Conservation (phyloP, 1,140 invertebrate species). For the Helicoverpa zea region DNA sequence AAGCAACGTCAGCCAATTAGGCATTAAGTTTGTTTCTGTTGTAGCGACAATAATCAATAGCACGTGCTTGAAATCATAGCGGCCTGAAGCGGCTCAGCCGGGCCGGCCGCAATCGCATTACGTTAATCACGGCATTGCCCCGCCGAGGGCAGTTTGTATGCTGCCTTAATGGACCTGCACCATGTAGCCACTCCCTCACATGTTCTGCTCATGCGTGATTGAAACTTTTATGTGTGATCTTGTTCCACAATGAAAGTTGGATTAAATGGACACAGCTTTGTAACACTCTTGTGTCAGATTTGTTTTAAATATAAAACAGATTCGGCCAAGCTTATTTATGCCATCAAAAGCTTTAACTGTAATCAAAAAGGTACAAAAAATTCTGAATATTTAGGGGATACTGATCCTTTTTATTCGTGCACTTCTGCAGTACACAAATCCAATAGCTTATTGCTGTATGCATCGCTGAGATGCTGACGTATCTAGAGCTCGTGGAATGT, state of each 20-base stretch:
- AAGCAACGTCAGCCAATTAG: constrained; percentile 36
- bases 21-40: constrained; percentile 40
- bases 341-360: background rate
- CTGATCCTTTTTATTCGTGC: background rate
- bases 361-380: background rate
- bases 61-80: constrained; percentile 50
- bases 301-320: background rate
- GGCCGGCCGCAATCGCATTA: constrained; percentile 56
- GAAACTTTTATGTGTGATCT: constrained; percentile 31
- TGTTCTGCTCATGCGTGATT: constrained; percentile 23
- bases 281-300: background rate
- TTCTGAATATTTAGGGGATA: background rate
- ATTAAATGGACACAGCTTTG: constrained; percentile 2
- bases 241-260: background rate
- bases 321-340: background rate
- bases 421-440: constrained; percentile 15
- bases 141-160: constrained; percentile 58
- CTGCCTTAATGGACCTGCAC: constrained; percentile 56
- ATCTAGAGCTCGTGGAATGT: constrained; percentile 28
- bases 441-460: constrained; percentile 21
- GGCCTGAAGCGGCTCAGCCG: constrained; percentile 20
- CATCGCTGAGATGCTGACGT: constrained; percentile 31
- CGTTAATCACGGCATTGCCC: constrained; percentile 62
- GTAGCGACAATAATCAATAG: constrained; percentile 45
- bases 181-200: constrained; percentile 48